Conservation (phyloP, 2,888 invertebrate genomes). For the Zootermopsis nevadensis region DNA sequence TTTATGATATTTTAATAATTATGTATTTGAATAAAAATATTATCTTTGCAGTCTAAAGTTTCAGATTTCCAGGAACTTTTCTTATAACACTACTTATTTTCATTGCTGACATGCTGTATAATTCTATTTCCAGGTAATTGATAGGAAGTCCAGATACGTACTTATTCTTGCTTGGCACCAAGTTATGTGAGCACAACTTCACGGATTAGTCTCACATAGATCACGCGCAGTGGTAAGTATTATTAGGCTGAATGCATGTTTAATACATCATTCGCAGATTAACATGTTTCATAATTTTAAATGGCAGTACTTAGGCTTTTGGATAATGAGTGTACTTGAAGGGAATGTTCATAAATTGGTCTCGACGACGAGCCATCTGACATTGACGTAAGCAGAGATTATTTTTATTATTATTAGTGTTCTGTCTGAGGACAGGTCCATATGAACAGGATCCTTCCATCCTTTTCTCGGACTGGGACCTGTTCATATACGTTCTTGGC, state of each 20-base stretch:
- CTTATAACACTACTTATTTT: not conserved
- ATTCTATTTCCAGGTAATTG: not conserved
- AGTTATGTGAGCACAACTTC: not conserved
- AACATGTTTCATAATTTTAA: not conserved
- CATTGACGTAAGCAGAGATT: too few relatives aligned
- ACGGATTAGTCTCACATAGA: not conserved
- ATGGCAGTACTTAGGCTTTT: not conserved
- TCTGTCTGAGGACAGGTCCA: too few relatives aligned
- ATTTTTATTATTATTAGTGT: too few relatives aligned
- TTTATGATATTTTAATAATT: not conserved
- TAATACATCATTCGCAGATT: not conserved
- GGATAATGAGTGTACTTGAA: too few relatives aligned
- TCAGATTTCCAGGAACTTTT: constrained; percentile 17
- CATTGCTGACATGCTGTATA: constrained; percentile 1
- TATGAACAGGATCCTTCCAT: too few relatives aligned
- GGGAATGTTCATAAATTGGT: too few relatives aligned
- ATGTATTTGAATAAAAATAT: not conserved
- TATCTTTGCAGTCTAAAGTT: not conserved
- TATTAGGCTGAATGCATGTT: not conserved
- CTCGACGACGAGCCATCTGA: too few relatives aligned
- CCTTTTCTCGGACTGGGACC: too few relatives aligned
- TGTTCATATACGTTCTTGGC: too few relatives aligned
- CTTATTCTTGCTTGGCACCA: constrained; percentile 17
- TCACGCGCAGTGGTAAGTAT: not conserved
- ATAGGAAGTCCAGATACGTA: not conserved